Conservation (phyloP, 2,113 vertebrate genomes). For the Pan paniscus region DNA sequence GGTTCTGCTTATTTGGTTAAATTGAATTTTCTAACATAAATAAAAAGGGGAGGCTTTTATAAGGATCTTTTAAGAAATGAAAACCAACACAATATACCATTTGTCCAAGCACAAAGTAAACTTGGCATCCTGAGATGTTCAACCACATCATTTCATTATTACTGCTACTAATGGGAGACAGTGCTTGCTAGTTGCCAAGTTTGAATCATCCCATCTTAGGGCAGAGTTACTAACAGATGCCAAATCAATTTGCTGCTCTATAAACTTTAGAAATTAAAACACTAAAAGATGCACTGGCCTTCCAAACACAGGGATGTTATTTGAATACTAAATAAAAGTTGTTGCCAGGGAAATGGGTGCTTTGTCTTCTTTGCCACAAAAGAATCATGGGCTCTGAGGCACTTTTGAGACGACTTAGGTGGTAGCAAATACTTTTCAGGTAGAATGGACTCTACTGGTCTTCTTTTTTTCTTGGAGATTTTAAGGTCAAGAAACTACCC, state of each 20-base stretch:
- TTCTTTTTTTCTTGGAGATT: background rate
- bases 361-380: background rate
- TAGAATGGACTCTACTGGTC: background rate
- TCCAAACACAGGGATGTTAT: background rate
- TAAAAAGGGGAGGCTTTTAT: background rate
- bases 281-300: background rate
- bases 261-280: slow-evolving; percentile 48
- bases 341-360: slow-evolving; percentile 10
- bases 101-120: slow-evolving; percentile 20
- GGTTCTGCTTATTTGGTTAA: background rate
- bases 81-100: background rate
- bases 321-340: slow-evolving; percentile 13
- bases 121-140: background rate
- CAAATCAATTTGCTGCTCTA: slow-evolving; percentile 47
- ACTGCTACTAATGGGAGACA: background rate
- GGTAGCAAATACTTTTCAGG: background rate
- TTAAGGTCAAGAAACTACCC: background rate
- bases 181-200: background rate
- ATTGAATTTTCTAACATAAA: background rate
- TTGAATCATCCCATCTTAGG: background rate
- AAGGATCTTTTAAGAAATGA: slow-evolving; percentile 17
- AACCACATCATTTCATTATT: background rate
- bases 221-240: background rate
- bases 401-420: background rate
- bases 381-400: background rate